These are phyloP conservation scores for Nasua narica DNA, from an alignment of 2,797 vertebrate genomes.

Conservation along the genomic window DNA sequence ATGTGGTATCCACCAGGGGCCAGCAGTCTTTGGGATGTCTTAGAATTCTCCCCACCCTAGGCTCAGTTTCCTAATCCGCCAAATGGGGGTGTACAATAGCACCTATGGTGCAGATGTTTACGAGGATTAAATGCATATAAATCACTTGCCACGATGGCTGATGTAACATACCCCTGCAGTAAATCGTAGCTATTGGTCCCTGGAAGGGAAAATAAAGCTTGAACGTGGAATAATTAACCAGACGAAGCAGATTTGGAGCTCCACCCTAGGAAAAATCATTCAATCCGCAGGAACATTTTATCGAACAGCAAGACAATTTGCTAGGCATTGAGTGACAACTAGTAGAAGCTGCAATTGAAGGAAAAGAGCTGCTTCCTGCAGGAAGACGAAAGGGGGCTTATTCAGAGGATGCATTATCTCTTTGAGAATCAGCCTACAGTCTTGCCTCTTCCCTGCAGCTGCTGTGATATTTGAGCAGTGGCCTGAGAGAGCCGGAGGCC, in stretches of 20 bases:
- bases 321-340: too few species aligned
- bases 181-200: not conserved
- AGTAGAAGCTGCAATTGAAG: not conserved
- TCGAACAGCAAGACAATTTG: not conserved
- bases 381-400: accelerated
- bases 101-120: not conserved
- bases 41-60: not conserved
- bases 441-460: not conserved
- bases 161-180: not conserved
- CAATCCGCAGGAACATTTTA: not conserved
- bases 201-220: not conserved
- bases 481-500: not conserved
- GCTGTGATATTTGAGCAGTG: too few species aligned
- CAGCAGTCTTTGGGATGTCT: not conserved
- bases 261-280: not conserved
- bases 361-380: too few species aligned
- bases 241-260: not conserved
- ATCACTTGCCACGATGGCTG: not conserved
- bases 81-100: not conserved
- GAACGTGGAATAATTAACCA: not conserved
- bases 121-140: not conserved
- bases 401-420: accelerated
- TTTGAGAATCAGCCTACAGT: accelerated
- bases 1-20: accelerated
- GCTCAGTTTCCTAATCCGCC: not conserved